Percentiles rank a stretch among this genome's conserved stretches.
Conservation (phyloP, 2,888 invertebrate species). For the Folsomia manolachei region DNA sequence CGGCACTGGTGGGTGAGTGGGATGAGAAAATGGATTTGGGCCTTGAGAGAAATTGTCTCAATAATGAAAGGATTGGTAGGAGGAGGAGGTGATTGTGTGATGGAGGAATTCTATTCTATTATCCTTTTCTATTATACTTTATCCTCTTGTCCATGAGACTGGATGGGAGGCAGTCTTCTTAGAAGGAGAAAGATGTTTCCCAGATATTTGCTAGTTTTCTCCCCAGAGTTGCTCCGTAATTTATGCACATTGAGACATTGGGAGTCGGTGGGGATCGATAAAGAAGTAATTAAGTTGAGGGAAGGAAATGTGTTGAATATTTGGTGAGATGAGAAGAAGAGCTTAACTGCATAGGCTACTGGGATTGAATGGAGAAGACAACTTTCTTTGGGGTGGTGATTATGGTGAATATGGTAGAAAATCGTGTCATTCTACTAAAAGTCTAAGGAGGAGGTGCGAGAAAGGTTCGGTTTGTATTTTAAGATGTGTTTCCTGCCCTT, state of each 20-base stretch:
- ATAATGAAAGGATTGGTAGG: not conserved
- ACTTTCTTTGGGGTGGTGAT: too few relatives aligned
- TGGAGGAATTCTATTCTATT: not conserved
- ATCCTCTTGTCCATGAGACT: not conserved
- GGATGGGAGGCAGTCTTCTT: too few relatives aligned
- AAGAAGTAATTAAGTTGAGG: conserved; percentile 30
- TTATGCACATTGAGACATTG: not conserved
- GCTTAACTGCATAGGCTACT: too few relatives aligned
- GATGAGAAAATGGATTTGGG: not conserved
- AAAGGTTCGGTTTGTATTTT: too few relatives aligned
- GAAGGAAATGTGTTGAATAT: conserved; percentile 35
- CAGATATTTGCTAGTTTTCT: not conserved
- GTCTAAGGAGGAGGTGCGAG: too few relatives aligned
- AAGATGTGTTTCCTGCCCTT: too few relatives aligned
- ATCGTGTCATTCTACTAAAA: too few relatives aligned
- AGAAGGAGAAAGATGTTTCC: not conserved
- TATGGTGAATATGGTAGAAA: too few relatives aligned
- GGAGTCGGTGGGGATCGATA: conserved; percentile 16
- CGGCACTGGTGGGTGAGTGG: too few relatives aligned
- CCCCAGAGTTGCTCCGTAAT: not conserved
- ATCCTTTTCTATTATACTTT: not conserved
- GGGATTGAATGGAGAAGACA: too few relatives aligned
- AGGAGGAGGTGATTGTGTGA: not conserved
- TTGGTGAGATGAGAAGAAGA: too few relatives aligned
- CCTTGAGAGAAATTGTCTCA: not conserved